These are phyloP conservation scores for Diaperis boleti DNA, from an alignment of 2,888 invertebrate genomes.

Conservation along the genomic window DNA sequence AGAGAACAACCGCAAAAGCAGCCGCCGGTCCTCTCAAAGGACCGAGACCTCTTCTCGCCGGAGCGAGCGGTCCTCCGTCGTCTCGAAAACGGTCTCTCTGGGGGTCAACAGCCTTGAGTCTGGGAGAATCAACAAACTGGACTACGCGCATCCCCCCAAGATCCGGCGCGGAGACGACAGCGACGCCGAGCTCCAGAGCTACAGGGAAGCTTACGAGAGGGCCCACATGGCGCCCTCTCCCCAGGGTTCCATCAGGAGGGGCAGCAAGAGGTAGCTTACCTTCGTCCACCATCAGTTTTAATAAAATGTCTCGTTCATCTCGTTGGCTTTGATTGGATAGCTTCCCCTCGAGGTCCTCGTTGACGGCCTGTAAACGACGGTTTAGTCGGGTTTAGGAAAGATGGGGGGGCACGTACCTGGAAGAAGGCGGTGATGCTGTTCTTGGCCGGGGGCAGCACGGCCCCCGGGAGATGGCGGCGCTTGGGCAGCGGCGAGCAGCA, in stretches of 20 bases:
- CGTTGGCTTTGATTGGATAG: background rate
- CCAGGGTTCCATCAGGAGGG: background rate
- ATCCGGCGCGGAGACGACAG: background rate
- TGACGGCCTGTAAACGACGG: background rate
- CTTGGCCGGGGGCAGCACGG: slow-evolving; percentile 16
- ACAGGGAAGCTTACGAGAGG: slow-evolving; percentile 26
- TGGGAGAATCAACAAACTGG: too few species aligned
- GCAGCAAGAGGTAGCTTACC: slow-evolving; percentile 7
- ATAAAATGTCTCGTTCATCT: slow-evolving; percentile 2
- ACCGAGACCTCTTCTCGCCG: too few species aligned
- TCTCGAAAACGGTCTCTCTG: too few species aligned
- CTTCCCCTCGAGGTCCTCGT: background rate
- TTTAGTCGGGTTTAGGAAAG: too few species aligned
- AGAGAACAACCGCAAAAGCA: too few species aligned
- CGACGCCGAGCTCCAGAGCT: slow-evolving; percentile 22
- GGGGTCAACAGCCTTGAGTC: too few species aligned
- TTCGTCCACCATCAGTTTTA: slow-evolving; percentile 11
- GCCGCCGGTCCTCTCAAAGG: too few species aligned
- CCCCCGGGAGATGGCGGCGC: slow-evolving; percentile 37
- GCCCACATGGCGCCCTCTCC: slow-evolving; percentile 10
- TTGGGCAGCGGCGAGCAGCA: slow-evolving; percentile 46
- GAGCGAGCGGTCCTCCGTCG: too few species aligned
- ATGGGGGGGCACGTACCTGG: slow-evolving; percentile 27
- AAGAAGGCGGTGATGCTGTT: slow-evolving; percentile 36
- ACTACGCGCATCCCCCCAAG: too few species aligned